Base-by-base conservation (phyloP, 2,888 invertebrate species). In the Ormyrus thymus region DNA sequence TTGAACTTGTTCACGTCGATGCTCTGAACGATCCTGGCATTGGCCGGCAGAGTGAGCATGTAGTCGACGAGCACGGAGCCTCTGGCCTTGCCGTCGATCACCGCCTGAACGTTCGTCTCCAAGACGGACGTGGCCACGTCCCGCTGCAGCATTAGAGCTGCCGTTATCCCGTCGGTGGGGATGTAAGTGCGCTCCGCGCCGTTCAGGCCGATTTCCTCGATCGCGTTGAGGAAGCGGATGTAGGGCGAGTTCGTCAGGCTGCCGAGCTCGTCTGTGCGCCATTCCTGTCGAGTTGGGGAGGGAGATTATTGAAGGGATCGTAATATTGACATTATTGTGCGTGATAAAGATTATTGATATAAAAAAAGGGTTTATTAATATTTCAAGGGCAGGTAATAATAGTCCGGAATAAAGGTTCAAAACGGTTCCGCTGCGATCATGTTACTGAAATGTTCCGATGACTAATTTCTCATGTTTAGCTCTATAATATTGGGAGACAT, bases 231-330 rank as follows among this genome's bases (percentile, higher is more conserved):
- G 61, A 93, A 86, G 15, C 90, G 84, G 4, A 92, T 88, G 55
- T 87, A 87, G 48, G 89, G 87, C 6, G 89, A 90, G 29, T 29
- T 29, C 29, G 4, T 86, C 77, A n/a, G 89, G 84, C 0, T 84
- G 0, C 91, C 92, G 9, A 93, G 86, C 0, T 87, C 87, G n/a
- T 91, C 85, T 5, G 88, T 85, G 7, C 93, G 89, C 92, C 93
- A 93, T 65, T 90, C 88, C 93, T 93, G 81, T 55, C 3, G 29
- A 29, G 29, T 29, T 29, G 4, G 29, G 3, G 3, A 29, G 29
- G 29, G 4, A 29, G 29, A 29, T 29, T 29, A 29, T 29, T 29
- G 29, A 29, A 29, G 29, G 29, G 29, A 29, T 29, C 1, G 3
- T 29, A 29, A 4, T 29, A 29, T 29, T 1, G 29, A 29, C 29